A percentile compares a stretch with the other conserved stretches of the same genome.
phyloP scores from a whole-genome alignment of 1,140 invertebrate genomes.

The Drosophila simulans region DNA sequence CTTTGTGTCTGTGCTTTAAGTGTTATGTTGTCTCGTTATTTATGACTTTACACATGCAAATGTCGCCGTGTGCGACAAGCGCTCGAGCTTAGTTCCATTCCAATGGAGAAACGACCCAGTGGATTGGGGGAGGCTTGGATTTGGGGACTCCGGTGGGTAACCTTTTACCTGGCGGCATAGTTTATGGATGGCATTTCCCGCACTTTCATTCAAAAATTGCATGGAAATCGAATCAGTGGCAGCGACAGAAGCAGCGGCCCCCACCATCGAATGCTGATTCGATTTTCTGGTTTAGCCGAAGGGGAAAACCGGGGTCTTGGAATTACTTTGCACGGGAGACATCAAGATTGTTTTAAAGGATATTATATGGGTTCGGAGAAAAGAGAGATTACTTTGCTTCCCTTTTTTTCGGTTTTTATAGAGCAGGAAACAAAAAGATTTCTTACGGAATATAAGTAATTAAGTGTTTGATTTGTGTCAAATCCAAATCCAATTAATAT shows the following conservation, averaged over 20 bases:
- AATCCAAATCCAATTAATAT: background rate
- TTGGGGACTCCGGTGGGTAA: slow-evolving; percentile 3
- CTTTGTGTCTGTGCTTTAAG: slow-evolving; percentile 64
- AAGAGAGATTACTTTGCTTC: background rate
- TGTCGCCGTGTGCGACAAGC: slow-evolving; percentile 74
- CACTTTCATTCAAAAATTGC: slow-evolving; percentile 76
- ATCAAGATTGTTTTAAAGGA: slow-evolving; percentile 2
- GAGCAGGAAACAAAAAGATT: too few relatives aligned
- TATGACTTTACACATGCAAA: slow-evolving; percentile 83
- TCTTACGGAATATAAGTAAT: too few relatives aligned
- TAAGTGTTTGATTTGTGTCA: too few relatives aligned
- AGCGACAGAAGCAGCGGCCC: slow-evolving; percentile 14
- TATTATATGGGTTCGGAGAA: background rate
- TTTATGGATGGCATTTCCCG: slow-evolving; percentile 74
- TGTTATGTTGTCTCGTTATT: slow-evolving; percentile 83
- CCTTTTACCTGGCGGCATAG: slow-evolving; percentile 73
- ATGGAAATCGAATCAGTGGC: slow-evolving; percentile 75
- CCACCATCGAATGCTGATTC: slow-evolving; percentile 49
- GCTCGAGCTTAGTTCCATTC: slow-evolving; percentile 70
- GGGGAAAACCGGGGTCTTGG: slow-evolving; percentile 18
- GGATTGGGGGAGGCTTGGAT: slow-evolving; percentile 10
- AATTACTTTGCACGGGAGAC: slow-evolving; percentile 12
- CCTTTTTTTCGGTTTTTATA: too few relatives aligned
- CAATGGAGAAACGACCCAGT: slow-evolving; percentile 27
- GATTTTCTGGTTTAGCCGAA: slow-evolving; percentile 51